Evolutionary conservation across 1,140 invertebrate species (phyloP), one percentile per base, ranked within the genome.

Genomic region (Scaptomyza pallida): DNA sequence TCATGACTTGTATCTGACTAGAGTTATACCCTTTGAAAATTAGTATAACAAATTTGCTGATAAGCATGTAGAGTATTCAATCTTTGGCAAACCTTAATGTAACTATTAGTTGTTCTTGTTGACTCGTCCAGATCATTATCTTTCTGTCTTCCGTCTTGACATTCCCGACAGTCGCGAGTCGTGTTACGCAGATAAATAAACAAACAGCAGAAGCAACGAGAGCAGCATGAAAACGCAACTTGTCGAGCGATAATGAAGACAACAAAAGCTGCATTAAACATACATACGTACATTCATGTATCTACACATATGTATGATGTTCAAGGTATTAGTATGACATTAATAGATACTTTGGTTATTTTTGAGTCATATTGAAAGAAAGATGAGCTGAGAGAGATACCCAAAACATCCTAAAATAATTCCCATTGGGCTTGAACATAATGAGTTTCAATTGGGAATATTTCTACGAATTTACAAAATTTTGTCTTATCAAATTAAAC

Each of bases 171-270:
- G 64, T n/a, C n/a, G n/a, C 70, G 44, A 41, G 57, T 69, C 64
- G 56, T 64, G 69, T 69, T 72, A 72, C 70, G 51, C 70, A 72
- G 70, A 70, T 70, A 70, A 70, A 69, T 52, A 69, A 69, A 55
- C 56, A 72, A 68, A 30, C 26, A 63, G 56, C 13, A 47, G 37
- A 44, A 60, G 43, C 21, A 44, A 13, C 19, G 23, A 12, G 15
- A 13, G n/a, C 13, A 5, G 41, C 41, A 55, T 43, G 44, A 41
- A 48, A 65, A 48, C 26, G 43, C 33, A 47, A 65, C 19, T 23
- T 16, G 19, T 26, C 33, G 55, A 57, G 26, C 43, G 26, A 43
- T 72, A 55, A 52, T 52, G 55, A 61, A 68, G 64, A 60, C 63
- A 41, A 67, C 55, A 43, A 56, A 21, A 56, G 5, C 21, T 59